phyloP scores from a whole-genome alignment of 2,113 vertebrate genomes.

The Clupea harengus region DNA sequence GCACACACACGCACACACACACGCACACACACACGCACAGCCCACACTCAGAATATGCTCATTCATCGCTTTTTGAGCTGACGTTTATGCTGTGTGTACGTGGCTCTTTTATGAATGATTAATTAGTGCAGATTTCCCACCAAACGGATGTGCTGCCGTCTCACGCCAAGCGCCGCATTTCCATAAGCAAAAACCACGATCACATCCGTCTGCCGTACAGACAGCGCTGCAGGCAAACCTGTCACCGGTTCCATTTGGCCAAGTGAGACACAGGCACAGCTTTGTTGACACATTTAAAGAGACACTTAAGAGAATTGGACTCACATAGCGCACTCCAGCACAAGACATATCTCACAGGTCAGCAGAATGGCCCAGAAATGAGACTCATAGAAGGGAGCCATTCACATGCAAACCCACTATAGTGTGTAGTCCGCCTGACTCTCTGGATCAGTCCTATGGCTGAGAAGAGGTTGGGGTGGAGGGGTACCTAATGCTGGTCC shows the following conservation, averaged over 20 bases:
- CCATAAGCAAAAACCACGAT: slow-evolving; percentile 49
- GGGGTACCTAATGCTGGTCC: no score
- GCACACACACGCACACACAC: background rate
- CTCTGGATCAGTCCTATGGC: background rate
- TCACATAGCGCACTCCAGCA: background rate
- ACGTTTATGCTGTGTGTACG: slow-evolving; percentile 29
- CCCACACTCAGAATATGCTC: background rate
- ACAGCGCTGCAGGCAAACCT: slow-evolving; percentile 50
- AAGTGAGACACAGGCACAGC: slow-evolving; percentile 45
- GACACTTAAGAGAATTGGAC: background rate
- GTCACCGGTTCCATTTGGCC: slow-evolving; percentile 37
- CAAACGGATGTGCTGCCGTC: slow-evolving; percentile 26
- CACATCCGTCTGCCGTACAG: slow-evolving; percentile 29
- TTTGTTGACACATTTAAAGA: background rate
- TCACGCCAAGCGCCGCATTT: slow-evolving; percentile 48
- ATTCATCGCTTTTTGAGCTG: background rate
- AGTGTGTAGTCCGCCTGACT: no score
- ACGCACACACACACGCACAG: background rate
- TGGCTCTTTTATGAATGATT: slow-evolving; percentile 44
- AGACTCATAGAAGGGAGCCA: background rate
- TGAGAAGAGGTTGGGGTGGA: background rate
- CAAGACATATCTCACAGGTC: background rate
- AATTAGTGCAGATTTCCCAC: slow-evolving; percentile 48
- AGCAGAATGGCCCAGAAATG: background rate
- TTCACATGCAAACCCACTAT: background rate